phyloP scores from a whole-genome alignment of 2,888 invertebrate species.

The Tipula vernalis region DNA sequence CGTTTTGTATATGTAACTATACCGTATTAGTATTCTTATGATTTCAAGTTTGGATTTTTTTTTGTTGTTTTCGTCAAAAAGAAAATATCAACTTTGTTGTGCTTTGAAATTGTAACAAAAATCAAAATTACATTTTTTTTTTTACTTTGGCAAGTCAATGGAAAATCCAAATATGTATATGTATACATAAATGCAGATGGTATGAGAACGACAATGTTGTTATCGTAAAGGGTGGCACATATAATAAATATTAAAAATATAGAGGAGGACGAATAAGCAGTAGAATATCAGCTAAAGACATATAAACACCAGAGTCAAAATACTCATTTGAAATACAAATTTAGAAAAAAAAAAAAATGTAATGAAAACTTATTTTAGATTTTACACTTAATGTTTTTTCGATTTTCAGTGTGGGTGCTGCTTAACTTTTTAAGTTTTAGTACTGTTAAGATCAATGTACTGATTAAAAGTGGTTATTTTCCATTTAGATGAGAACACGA shows the following conservation, averaged over 20 bases:
- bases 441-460: background rate
- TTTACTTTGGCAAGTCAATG: background rate
- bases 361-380: background rate
- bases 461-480: background rate
- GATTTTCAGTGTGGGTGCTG: background rate
- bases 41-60: background rate
- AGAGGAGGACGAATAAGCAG: background rate
- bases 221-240: background rate
- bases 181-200: background rate
- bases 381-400: background rate
- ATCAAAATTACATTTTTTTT: background rate
- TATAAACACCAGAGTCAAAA: background rate
- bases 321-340: background rate
- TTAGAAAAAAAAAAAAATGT: background rate
- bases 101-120: background rate
- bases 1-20: background rate
- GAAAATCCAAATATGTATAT: background rate
- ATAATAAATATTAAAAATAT: background rate
- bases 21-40: background rate
- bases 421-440: background rate
- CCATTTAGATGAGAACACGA: background rate
- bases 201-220: background rate
- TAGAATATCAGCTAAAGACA: background rate
- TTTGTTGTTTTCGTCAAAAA: background rate
- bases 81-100: background rate